Percentiles rank a stretch among this genome's conserved stretches.
phyloP scores from a whole-genome alignment of 2,113 vertebrate species.

The Calidris pugnax region DNA sequence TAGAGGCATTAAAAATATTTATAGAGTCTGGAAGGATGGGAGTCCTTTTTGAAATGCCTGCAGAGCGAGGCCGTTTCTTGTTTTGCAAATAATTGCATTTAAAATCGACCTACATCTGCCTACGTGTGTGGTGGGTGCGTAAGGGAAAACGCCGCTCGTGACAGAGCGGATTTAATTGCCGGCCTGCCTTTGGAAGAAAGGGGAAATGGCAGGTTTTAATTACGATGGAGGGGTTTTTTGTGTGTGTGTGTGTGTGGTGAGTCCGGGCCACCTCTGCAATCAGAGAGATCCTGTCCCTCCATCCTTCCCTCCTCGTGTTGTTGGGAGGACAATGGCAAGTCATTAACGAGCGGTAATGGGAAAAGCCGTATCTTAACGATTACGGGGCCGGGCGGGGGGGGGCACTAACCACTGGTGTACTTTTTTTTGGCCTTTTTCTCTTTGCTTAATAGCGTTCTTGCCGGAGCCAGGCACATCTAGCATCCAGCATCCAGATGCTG shows the following conservation, averaged over 20 bases:
- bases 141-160: not conserved
- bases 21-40: not conserved
- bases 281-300: not conserved
- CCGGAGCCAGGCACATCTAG: not conserved
- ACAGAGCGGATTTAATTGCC: not conserved
- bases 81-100: not conserved
- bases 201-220: conserved; percentile 30
- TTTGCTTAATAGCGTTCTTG: conserved; percentile 2
- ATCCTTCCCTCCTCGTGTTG: not conserved
- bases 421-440: conserved; percentile 18
- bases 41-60: not conserved
- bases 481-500: conserved; percentile 33
- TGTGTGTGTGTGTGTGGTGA: not conserved
- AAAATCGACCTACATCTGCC: not conserved
- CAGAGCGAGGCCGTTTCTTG: not conserved
- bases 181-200: not conserved
- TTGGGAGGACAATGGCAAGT: conserved; percentile 50
- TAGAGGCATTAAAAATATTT: conserved; percentile 6
- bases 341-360: conserved; percentile 47
- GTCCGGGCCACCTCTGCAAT: conserved; percentile 24
- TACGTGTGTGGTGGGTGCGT: rapidly evolving
- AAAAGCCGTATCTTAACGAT: conserved; percentile 45
- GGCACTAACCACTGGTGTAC: not conserved
- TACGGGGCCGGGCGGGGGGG: not conserved
- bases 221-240: not conserved